These are phyloP conservation scores for Orthosia gracilis DNA, from an alignment of 2,888 invertebrate species.

Conservation along the genomic window DNA sequence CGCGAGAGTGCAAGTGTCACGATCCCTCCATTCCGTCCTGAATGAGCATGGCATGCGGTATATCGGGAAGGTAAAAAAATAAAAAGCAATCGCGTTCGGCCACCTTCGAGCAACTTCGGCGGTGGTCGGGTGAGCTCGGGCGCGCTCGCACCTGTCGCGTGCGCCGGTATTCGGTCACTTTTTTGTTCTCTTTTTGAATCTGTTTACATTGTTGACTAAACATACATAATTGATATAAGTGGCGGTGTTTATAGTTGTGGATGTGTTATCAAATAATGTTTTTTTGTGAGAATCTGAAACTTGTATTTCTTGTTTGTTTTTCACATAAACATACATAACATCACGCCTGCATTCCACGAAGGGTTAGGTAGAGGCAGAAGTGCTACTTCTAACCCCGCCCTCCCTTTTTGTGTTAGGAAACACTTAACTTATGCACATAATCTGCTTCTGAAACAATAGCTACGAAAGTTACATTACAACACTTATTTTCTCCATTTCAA, in stretches of 20 bases:
- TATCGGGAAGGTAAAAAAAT: slow-evolving; percentile 76
- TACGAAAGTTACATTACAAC: slow-evolving; percentile 25
- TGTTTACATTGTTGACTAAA: slow-evolving; percentile 56
- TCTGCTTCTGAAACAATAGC: slow-evolving; percentile 6
- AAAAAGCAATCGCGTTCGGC: slow-evolving; percentile 65
- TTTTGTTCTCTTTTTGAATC: slow-evolving; percentile 49
- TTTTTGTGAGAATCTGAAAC: background rate
- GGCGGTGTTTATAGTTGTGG: background rate
- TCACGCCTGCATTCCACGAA: no score
- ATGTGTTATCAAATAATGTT: background rate
- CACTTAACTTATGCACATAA: slow-evolving; percentile 38
- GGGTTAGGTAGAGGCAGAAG: no score
- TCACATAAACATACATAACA: no score
- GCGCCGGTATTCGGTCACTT: slow-evolving; percentile 59
- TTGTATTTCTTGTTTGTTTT: background rate
- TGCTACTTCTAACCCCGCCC: no score
- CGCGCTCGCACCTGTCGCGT: slow-evolving; percentile 62
- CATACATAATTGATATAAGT: slow-evolving; percentile 43
- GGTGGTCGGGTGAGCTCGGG: slow-evolving; percentile 57
- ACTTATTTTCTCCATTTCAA: slow-evolving; percentile 5
- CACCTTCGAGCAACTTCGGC: slow-evolving; percentile 67
- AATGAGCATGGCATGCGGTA: slow-evolving; percentile 81
- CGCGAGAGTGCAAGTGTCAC: slow-evolving; percentile 70
- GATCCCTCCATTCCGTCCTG: slow-evolving; percentile 64
- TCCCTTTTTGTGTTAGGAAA: background rate